A percentile compares a stretch with the other conserved stretches of the same genome.
Conservation (phyloP, 2,888 invertebrate species). For the Eupithecia subumbrata region DNA sequence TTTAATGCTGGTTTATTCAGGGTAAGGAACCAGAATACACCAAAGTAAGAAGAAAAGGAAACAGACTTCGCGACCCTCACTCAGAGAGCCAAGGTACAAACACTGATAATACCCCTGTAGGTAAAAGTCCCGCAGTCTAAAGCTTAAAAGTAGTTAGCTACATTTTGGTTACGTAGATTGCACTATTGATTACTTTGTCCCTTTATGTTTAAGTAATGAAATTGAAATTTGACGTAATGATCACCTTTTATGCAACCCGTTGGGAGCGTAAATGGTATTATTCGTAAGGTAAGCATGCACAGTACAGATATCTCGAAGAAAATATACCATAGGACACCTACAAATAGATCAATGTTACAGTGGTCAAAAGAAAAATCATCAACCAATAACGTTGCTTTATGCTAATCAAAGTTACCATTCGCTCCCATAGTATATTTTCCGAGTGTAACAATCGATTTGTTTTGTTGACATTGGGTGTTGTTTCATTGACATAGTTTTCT, state of each 20-base stretch:
- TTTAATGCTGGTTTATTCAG: constrained; percentile 61
- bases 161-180: constrained; percentile 78
- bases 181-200: constrained; percentile 78
- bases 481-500: constrained; percentile 42
- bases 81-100: constrained; percentile 91
- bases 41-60: constrained; percentile 92
- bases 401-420: background rate
- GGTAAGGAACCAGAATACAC: constrained; percentile 93
- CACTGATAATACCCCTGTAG: constrained; percentile 12
- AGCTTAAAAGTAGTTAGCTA: constrained; percentile 79
- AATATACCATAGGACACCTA: constrained; percentile 25
- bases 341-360: background rate
- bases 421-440: constrained; percentile 30
- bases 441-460: constrained; percentile 37
- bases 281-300: constrained; percentile 82
- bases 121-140: constrained; percentile 45
- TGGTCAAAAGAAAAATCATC: background rate
- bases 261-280: constrained; percentile 83
- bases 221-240: constrained; percentile 80
- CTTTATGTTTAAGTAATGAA: constrained; percentile 75
- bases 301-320: constrained; percentile 53
- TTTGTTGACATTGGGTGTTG: constrained; percentile 43
- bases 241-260: constrained; percentile 83
- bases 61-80: constrained; percentile 90
- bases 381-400: background rate